A percentile compares a stretch with the other conserved stretches of the same genome.
Evolutionary conservation across 2,797 vertebrate genomes (phyloP).

Genomic region (Myripristis murdjan): DNA sequence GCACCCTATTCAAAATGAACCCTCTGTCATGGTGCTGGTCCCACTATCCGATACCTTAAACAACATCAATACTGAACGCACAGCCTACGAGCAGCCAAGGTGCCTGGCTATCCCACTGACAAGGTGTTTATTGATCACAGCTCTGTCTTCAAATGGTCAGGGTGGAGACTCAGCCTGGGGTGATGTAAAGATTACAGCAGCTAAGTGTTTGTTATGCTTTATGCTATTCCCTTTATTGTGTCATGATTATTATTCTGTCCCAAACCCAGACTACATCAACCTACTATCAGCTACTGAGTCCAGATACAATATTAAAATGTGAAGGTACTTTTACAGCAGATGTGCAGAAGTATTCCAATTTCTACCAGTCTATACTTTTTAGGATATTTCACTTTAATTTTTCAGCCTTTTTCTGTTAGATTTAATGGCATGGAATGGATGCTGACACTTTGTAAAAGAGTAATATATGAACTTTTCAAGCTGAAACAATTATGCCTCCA

Average conservation of each 20-base stretch:
- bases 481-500: neutral
- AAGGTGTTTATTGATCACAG: neutral
- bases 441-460: neutral
- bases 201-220: neutral
- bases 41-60: neutral
- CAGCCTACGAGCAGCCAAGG: neutral
- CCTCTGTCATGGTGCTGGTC: constrained; percentile 1
- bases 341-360: too few relatives aligned
- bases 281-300: too few relatives aligned
- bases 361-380: too few relatives aligned
- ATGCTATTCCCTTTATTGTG: too few relatives aligned
- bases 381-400: neutral
- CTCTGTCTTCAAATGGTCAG: neutral
- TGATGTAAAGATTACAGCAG: neutral
- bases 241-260: too few relatives aligned
- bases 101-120: too few relatives aligned
- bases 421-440: neutral
- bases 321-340: too few relatives aligned
- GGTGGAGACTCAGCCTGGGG: neutral
- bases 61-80: constrained; percentile 1
- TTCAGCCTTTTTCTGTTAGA: neutral
- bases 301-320: too few relatives aligned
- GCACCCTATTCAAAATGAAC: too few relatives aligned
- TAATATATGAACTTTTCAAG: neutral
- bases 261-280: too few relatives aligned